A percentile compares a stretch with the other conserved stretches of the same genome.
phyloP scores from a whole-genome alignment of 2,113 vertebrate species.

The Crotalus horridus region DNA sequence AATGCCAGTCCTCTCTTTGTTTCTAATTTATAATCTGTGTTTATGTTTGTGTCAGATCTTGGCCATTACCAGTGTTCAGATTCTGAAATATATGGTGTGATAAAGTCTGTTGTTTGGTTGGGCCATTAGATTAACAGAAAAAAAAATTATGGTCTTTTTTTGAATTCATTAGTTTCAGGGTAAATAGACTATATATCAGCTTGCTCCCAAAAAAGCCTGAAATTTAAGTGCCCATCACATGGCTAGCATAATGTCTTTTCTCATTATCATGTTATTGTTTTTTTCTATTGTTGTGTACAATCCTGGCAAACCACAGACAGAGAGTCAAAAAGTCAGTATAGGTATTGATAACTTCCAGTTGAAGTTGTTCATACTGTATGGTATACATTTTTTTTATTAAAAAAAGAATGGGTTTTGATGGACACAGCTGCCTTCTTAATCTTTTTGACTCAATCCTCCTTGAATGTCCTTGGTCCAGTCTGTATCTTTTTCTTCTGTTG shows the following conservation, averaged over 20 bases:
- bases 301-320: background rate
- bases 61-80: constrained; percentile 46
- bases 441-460: background rate
- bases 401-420: background rate
- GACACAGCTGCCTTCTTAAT: background rate
- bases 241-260: background rate
- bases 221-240: background rate
- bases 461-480: background rate
- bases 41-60: constrained; percentile 60
- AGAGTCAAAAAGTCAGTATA: background rate
- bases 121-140: constrained; percentile 22
- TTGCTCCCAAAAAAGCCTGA: constrained; percentile 8
- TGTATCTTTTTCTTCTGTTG: background rate
- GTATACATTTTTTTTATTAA: background rate
- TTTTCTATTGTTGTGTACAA: background rate
- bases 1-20: constrained; percentile 44
- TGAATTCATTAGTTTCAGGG: background rate
- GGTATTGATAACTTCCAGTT: background rate
- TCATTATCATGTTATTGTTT: background rate
- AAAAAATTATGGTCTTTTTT: constrained; percentile 25
- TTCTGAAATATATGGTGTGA: constrained; percentile 60
- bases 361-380: background rate
- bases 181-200: constrained; percentile 16
- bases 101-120: constrained; percentile 48
- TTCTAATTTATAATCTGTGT: constrained; percentile 60